Evolutionary conservation across 2,113 vertebrate species (phyloP).

Genomic region (Leptosomus discolor): DNA sequence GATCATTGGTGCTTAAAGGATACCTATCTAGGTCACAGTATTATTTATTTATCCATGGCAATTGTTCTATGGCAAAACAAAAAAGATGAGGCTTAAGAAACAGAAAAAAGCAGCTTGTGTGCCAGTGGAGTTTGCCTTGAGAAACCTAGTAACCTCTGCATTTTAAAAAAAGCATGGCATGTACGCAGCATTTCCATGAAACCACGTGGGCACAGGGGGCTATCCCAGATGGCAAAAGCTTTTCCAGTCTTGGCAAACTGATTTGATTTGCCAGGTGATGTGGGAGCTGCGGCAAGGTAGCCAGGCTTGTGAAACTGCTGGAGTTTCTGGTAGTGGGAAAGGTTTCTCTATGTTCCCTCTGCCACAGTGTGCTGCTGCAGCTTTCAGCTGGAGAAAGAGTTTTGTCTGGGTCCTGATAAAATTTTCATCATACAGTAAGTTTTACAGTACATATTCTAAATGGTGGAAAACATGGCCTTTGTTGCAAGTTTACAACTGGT

Average conservation of each 20-base stretch:
- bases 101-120: not conserved
- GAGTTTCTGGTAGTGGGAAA: not conserved
- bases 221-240: not conserved
- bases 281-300: not conserved
- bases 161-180: not conserved
- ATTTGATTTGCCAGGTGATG: not conserved
- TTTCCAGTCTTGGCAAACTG: not conserved
- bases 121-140: not conserved
- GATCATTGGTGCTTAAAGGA: not conserved
- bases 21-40: not conserved
- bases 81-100: not conserved
- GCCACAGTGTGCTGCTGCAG: not conserved
- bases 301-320: not conserved
- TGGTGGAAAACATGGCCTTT: not conserved
- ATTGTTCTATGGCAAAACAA: not conserved
- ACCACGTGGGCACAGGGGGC: fast-evolving
- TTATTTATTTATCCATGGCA: not conserved
- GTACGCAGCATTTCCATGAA: fast-evolving
- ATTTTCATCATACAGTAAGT: not conserved
- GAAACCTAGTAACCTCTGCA: not conserved
- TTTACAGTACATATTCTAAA: not conserved
- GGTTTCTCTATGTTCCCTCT: not conserved
- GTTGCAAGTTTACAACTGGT: not conserved
- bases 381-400: not conserved
- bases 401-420: not conserved